Percentiles rank a stretch among this genome's conserved stretches.
These are phyloP conservation scores for Toxotes chatareus DNA, from an alignment of 2,113 vertebrate species.

Conservation along the genomic window DNA sequence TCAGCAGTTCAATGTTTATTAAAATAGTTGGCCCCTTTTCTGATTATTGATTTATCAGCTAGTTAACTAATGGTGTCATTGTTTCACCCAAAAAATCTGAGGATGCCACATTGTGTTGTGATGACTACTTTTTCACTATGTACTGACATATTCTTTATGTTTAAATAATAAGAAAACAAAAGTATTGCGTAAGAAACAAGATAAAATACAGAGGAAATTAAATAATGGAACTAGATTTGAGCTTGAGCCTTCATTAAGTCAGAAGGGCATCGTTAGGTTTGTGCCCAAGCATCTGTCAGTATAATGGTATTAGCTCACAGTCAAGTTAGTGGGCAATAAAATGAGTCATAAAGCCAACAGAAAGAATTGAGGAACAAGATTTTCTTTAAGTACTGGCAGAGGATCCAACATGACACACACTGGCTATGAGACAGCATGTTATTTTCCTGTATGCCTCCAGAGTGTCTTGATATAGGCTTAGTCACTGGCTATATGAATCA, in stretches of 20 bases:
- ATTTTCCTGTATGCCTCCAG: conserved; percentile 39
- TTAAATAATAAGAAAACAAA: not conserved
- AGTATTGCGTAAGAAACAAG: not conserved
- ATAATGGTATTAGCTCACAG: conserved; percentile 5
- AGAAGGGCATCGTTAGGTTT: not conserved
- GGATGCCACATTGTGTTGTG: too few species aligned
- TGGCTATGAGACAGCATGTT: conserved; percentile 11
- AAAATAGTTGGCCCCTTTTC: too few species aligned
- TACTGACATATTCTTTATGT: not conserved
- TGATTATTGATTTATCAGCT: too few species aligned
- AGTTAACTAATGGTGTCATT: too few species aligned
- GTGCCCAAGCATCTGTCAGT: conserved; percentile 29
- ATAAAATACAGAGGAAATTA: not conserved
- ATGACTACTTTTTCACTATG: too few species aligned
- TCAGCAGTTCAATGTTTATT: not conserved
- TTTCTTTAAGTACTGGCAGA: conserved; percentile 38
- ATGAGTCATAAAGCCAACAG: conserved; percentile 48
- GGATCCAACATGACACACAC: conserved; percentile 42
- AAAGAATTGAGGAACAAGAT: conserved; percentile 19
- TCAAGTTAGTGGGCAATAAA: conserved; percentile 38
- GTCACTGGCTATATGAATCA: conserved; percentile 27
- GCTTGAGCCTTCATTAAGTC: not conserved
- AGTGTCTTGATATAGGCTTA: conserved; percentile 33
- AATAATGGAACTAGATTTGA: conserved; percentile 3
- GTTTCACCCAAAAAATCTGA: too few species aligned